These are phyloP conservation scores for Neoitamus cyanurus DNA, from an alignment of 2,888 invertebrate species.

Conservation along the genomic window DNA sequence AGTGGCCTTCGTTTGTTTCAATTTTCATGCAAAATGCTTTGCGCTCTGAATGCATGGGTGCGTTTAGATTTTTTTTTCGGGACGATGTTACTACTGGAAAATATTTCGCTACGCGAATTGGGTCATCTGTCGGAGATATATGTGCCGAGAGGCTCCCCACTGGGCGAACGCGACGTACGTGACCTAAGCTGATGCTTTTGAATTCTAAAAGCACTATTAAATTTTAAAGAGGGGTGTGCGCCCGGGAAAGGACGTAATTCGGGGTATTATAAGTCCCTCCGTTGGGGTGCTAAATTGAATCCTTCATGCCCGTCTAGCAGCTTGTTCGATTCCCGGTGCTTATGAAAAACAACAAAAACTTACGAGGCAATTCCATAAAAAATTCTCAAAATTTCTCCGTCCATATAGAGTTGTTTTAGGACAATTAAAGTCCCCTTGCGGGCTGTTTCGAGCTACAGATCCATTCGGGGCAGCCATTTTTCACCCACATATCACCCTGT, in stretches of 20 bases:
- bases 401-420: not conserved
- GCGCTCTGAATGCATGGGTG: slow-evolving; percentile 16
- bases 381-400: not conserved
- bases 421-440: not conserved
- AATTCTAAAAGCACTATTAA: not conserved
- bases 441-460: not conserved
- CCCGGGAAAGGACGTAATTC: not conserved
- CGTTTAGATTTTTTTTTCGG: not conserved
- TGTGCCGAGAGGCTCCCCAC: not conserved
- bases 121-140: not conserved
- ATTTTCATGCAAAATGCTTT: slow-evolving; percentile 20
- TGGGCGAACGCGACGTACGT: not conserved
- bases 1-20: slow-evolving; percentile 20
- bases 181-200: not conserved
- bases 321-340: not conserved
- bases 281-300: not conserved
- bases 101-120: not conserved
- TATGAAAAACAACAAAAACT: not conserved
- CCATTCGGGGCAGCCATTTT: not conserved
- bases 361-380: not conserved
- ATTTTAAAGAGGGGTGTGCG: not conserved
- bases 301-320: not conserved
- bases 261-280: not conserved
- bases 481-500: not conserved
- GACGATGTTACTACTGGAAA: not conserved